phyloP scores from a whole-genome alignment of 1,140 invertebrate species.

The Argopecten irradians region DNA sequence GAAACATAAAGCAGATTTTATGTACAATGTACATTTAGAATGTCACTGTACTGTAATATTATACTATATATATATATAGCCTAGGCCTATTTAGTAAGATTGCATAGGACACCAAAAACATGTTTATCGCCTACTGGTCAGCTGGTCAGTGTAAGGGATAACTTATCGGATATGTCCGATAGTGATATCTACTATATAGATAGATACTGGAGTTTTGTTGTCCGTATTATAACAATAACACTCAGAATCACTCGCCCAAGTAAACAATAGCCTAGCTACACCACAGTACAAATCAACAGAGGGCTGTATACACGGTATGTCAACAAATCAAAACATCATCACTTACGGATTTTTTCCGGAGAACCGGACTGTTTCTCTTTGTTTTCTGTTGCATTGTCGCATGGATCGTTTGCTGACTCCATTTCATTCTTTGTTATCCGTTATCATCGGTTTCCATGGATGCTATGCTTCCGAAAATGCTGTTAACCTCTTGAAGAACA shows the following conservation, averaged over 20 bases:
- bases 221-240: not conserved
- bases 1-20: too few species aligned
- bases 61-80: too few species aligned
- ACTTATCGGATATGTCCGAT: too few species aligned
- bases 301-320: not conserved
- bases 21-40: too few species aligned
- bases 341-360: slow-evolving; percentile 9
- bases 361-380: not conserved
- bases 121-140: too few species aligned
- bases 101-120: too few species aligned
- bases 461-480: slow-evolving; percentile 8
- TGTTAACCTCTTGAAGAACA: not conserved
- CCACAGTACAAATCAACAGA: not conserved
- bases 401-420: not conserved
- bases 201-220: too few species aligned
- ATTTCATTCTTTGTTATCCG: not conserved
- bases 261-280: not conserved
- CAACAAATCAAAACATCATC: not conserved
- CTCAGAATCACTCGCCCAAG: not conserved
- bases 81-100: too few species aligned
- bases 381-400: not conserved
- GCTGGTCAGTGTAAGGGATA: too few species aligned
- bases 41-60: too few species aligned
- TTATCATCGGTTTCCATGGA: slow-evolving; percentile 9
- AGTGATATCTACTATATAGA: too few species aligned